Base-by-base conservation (phyloP, 2,797 vertebrate species). In the Sparidentex hasta region DNA sequence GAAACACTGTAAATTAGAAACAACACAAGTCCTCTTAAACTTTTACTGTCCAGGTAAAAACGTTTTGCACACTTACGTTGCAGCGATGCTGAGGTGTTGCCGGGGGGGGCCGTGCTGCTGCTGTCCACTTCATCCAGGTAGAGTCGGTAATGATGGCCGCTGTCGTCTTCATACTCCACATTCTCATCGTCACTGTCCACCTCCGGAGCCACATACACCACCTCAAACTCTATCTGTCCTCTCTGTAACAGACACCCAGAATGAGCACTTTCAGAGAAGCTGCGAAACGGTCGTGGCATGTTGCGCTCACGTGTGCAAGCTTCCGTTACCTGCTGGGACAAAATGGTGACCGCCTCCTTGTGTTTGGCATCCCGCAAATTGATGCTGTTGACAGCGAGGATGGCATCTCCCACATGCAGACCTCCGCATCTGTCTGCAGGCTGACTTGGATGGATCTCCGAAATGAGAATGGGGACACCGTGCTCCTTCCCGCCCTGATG, bases 171-270 rank as follows among this genome's bases (percentile, higher is more conserved):
- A 29, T 99, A 99, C 90, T 99, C 98, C 58, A 98, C 98, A 0
- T 99, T 99, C 93, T 99, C 98, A 52, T 99, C 98, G 74, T 99
- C 98, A 0, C 98, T 99, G 94, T 99, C 98, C 66, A 99, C 97
- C 87, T 99, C 98, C 1, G 98, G 98, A 78, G 98, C 98, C 93
- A 99, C 98, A 0, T 99, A 99, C 63, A 99, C 98, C 64, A 99
- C 97, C 94, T 99, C 98, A 65, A 99, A 99, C 90, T 99, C 98
- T 0, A 99, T 99, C 90, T 99, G 97, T 0, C 98, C 98, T 85
- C 97, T 95, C 98, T 99, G 93, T 52, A 44, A 75, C 11, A 66
- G 86, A 70, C 29, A 87, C 18, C 6, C n/a, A 56, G 18, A 54
- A 16, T 55, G 5, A 78, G 41, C 12, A 50, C 5, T 8, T 13